A percentile compares a stretch with the other conserved stretches of the same genome.
phyloP scores from a whole-genome alignment of 2,888 invertebrate genomes.

The Nesidiocoris tenuis region DNA sequence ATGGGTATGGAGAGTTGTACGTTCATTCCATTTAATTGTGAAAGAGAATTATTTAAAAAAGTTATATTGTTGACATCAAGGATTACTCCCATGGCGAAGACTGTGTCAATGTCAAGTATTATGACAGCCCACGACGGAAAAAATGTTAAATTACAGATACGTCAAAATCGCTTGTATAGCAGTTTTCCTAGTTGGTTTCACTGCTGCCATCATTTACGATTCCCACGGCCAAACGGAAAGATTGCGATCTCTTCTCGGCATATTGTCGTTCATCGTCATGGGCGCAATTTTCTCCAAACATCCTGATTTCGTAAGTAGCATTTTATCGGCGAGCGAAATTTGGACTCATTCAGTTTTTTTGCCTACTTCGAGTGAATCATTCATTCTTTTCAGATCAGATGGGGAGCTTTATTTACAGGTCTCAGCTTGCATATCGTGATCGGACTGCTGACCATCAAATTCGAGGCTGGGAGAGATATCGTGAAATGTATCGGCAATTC shows the following conservation, averaged over 20 bases:
- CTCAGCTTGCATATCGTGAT: slow-evolving; percentile 79
- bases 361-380: too few relatives aligned
- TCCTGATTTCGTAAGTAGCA: slow-evolving; percentile 57
- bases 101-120: too few relatives aligned
- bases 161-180: slow-evolving; percentile 17
- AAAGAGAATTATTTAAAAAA: too few relatives aligned
- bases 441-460: slow-evolving; percentile 81
- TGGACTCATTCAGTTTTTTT: too few relatives aligned
- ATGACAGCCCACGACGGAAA: too few relatives aligned
- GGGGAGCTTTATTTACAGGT: slow-evolving; percentile 80
- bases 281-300: slow-evolving; percentile 67
- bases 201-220: slow-evolving; percentile 66
- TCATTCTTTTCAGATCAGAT: slow-evolving; percentile 61
- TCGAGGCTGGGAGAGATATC: slow-evolving; percentile 73
- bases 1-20: too few relatives aligned
- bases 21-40: too few relatives aligned
- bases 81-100: too few relatives aligned
- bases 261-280: slow-evolving; percentile 62
- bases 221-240: slow-evolving; percentile 61
- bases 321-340: not conserved
- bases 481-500: slow-evolving; percentile 69
- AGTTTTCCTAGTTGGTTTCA: slow-evolving; percentile 54
- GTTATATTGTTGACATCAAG: too few relatives aligned
- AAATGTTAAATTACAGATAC: slow-evolving; percentile 43
- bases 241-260: slow-evolving; percentile 69